These are phyloP conservation scores for Agrilus biguttatus DNA, from an alignment of 2,888 invertebrate species.

Conservation along the genomic window DNA sequence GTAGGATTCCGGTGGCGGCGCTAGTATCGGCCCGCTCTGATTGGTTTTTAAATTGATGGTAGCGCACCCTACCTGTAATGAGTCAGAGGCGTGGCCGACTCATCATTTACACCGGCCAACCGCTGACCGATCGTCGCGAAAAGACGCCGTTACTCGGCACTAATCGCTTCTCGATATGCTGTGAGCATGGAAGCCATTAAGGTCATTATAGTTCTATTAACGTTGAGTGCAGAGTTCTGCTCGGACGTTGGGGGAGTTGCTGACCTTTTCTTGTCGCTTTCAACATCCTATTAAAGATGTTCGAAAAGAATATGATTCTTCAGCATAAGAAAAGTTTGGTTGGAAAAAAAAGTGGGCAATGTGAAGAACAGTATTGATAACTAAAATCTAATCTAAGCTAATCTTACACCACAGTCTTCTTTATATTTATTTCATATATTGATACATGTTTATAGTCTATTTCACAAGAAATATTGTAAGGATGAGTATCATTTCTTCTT, in stretches of 20 bases:
- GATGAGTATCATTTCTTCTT: too few species aligned
- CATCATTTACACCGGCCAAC: constrained; percentile 34
- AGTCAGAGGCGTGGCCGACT: constrained; percentile 29
- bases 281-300: too few species aligned
- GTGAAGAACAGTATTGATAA: too few species aligned
- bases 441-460: too few species aligned
- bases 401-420: too few species aligned
- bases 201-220: constrained; percentile 18
- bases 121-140: constrained; percentile 26
- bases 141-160: constrained; percentile 17
- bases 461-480: too few species aligned
- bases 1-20: constrained; percentile 9
- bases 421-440: too few species aligned
- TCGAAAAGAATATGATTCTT: constrained; percentile 7
- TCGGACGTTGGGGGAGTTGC: too few species aligned
- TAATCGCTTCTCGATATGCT: constrained; percentile 29
- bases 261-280: too few species aligned
- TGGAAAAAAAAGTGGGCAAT: too few species aligned
- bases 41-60: constrained; percentile 34
- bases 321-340: too few species aligned
- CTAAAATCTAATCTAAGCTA: too few species aligned
- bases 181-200: constrained; percentile 20
- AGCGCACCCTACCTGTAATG: constrained; percentile 31
- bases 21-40: constrained; percentile 27
- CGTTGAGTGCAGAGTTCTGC: not conserved